A percentile compares a stretch with the other conserved stretches of the same genome.
These are phyloP conservation scores for Caenorhabditis parvicauda DNA, from an alignment of 2,888 invertebrate genomes.

Conservation along the genomic window DNA sequence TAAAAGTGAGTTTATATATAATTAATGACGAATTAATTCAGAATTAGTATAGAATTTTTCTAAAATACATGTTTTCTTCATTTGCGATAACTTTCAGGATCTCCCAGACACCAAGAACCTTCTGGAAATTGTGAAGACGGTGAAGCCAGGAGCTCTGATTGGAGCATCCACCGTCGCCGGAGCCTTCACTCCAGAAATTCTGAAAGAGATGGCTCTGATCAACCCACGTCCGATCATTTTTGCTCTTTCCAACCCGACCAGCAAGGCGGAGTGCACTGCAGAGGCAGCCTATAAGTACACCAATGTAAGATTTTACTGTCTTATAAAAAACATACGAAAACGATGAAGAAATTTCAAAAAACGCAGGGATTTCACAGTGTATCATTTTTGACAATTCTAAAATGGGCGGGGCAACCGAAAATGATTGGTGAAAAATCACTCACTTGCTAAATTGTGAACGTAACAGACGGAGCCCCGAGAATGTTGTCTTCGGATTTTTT, in stretches of 20 bases:
- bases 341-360: conserved; percentile 55
- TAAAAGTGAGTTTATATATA: no score
- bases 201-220: conserved; percentile 80
- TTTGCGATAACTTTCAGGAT: conserved; percentile 66
- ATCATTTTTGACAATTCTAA: no score
- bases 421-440: no score
- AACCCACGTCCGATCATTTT: conserved; percentile 89
- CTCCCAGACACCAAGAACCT: conserved; percentile 77
- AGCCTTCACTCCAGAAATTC: conserved; percentile 85
- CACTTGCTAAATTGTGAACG: no score
- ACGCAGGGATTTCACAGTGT: no score
- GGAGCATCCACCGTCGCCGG: conserved; percentile 90
- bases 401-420: no score
- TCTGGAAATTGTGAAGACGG: conserved; percentile 76
- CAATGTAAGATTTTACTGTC: conserved; percentile 69
- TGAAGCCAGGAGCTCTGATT: conserved; percentile 86
- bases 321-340: conserved; percentile 44
- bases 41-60: no score
- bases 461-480: no score
- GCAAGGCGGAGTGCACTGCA: conserved; percentile 99
- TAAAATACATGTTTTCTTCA: no score
- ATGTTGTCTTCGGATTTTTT: no score
- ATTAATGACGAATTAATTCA: no score
- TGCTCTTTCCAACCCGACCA: conserved; percentile 95
- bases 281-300: conserved; percentile 87